Conservation (phyloP, 2,888 invertebrate genomes). For the Pseudolycoriella hygida region DNA sequence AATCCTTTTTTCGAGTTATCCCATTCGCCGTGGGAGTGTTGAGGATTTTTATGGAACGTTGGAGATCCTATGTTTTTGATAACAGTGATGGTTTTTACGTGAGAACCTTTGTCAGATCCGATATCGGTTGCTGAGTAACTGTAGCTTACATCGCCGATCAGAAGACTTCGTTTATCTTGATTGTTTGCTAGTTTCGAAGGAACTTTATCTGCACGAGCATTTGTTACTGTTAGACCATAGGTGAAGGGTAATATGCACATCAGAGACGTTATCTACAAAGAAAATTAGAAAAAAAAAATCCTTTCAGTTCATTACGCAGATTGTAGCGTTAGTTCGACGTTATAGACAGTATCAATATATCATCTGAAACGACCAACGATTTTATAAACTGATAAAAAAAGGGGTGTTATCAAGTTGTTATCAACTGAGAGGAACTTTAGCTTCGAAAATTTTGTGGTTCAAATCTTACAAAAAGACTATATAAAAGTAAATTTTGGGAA, state of each 20-base stretch:
- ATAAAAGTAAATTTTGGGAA: too few species aligned
- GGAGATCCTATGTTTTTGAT: conserved; percentile 20
- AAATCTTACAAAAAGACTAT: too few species aligned
- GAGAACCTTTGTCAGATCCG: conserved; percentile 25
- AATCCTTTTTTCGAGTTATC: not conserved
- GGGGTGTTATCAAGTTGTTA: too few species aligned
- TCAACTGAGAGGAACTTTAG: too few species aligned
- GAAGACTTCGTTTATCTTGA: not conserved
- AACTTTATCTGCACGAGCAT: not conserved
- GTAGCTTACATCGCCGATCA: conserved; percentile 21
- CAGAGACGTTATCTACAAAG: not conserved
- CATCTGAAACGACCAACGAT: too few species aligned
- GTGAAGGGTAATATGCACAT: not conserved
- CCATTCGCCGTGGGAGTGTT: not conserved
- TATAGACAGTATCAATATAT: too few species aligned
- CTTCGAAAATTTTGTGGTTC: too few species aligned
- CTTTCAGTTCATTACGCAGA: too few species aligned
- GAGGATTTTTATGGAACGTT: not conserved
- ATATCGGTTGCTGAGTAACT: conserved; percentile 28
- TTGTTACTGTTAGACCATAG: not conserved
- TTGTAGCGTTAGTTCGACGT: too few species aligned
- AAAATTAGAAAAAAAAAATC: not conserved
- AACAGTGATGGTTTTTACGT: conserved; percentile 27
- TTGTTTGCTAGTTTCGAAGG: not conserved
- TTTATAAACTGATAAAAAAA: too few species aligned